Percentiles rank a stretch among this genome's conserved stretches.
These are phyloP conservation scores for Tethya wilhelma DNA, from an alignment of 37 sponge, comb jelly and placozoan species.

Conservation along the genomic window DNA sequence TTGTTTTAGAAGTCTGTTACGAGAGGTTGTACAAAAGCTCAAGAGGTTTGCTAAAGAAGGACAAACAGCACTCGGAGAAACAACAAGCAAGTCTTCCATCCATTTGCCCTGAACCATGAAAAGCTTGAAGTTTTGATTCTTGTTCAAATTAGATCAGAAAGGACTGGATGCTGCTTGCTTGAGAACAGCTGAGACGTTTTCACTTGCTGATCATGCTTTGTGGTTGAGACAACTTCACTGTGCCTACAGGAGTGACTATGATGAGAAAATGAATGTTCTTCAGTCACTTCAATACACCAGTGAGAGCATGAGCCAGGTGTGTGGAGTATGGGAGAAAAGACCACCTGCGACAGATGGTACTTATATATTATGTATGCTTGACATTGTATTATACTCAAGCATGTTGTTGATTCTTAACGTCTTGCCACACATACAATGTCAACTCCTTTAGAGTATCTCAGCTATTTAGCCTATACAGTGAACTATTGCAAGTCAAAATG, in stretches of 20 bases:
- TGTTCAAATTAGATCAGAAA: too few species aligned
- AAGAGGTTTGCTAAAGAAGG: conserved; percentile 10
- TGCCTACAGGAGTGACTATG: conserved; percentile 20
- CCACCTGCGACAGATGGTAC: conserved; percentile 2
- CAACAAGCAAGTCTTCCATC: not conserved
- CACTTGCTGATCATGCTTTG: conserved; percentile 4
- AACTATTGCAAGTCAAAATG: too few species aligned
- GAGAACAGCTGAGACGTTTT: conserved; percentile 32
- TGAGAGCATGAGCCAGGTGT: not conserved
- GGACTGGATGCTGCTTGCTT: conserved; percentile 26
- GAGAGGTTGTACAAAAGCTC: conserved; percentile 6
- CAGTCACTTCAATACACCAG: conserved; percentile 27
- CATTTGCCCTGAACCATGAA: not conserved
- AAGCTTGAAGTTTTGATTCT: not conserved
- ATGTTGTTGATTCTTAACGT: too few species aligned
- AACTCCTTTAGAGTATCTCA: too few species aligned
- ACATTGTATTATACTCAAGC: too few species aligned
- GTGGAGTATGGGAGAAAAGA: conserved; percentile 23
- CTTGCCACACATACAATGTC: too few species aligned
- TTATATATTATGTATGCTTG: too few species aligned
- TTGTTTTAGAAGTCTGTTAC: not conserved
- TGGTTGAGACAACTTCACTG: conserved; percentile 48
- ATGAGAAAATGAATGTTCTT: conserved; percentile 17
- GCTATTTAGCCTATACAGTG: too few species aligned
- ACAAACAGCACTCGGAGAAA: conserved; percentile 11